Base-by-base conservation (phyloP, 2,113 vertebrate genomes). In the Nicator chloris region DNA sequence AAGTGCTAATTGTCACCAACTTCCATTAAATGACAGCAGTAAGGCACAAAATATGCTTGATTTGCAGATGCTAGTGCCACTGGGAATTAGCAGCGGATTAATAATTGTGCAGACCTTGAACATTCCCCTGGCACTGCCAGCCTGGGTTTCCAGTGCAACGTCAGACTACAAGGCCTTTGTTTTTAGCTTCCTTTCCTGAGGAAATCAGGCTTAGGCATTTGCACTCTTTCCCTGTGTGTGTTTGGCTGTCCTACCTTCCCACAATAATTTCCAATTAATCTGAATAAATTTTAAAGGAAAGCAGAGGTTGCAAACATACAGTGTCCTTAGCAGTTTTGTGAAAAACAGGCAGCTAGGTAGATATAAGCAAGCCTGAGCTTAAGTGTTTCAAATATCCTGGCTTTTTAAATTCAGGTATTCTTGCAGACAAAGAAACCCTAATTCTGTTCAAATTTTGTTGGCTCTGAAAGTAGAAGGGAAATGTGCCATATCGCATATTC, bases 21-120 rank as follows among this genome's bases (percentile, higher is more conserved):
- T 94, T 92, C 76, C 80, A 93, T 53, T 81, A 64, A 96, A 90
- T 73, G 82, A 93, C 93, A 96, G 82, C 86, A 92, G 61, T 90
- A 97, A 97, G 93, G 95, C 92, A 97, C 96, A 84, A 96, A 95
- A 90, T 86, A 88, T 42, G 69, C 93, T 96, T 49, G 57, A 88
- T 90, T 86, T 96, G 92, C 90, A 94, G 92, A 96, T 47, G 3
- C 65, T 65, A 54, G 71, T 73, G 82, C 93, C 85, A 81, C 57
- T 75, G 90, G 90, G 95, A 96, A 60, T 78, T 93, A 86, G 65
- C 72, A 84, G 90, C 31, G 72, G 94, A 92, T 92, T 93, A 90
- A 83, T 96, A 92, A 94, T 50, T 92, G 82, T 88, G 86, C 80
- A 94, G 72, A 86, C 80, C 80, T 94, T 11, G 1, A 81, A 84